Evolutionary conservation across 2,888 invertebrate species (phyloP).

Genomic region (Metopia argyrocephala): DNA sequence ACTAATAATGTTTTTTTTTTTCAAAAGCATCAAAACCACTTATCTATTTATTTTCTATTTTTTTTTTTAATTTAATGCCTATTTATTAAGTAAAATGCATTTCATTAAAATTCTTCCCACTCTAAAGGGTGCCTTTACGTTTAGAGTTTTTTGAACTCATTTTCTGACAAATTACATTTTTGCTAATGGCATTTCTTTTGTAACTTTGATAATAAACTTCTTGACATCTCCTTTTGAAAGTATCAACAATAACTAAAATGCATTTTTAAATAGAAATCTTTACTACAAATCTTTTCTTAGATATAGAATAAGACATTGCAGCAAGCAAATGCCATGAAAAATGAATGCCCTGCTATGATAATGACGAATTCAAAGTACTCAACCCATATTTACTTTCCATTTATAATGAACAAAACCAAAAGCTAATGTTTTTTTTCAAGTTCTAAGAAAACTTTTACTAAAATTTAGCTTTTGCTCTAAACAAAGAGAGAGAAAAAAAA

Average conservation of each 20-base stretch:
- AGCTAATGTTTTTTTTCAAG: neutral
- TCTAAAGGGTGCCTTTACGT: too few species aligned
- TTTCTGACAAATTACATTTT: too few species aligned
- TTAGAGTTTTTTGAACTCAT: too few species aligned
- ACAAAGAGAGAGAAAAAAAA: neutral
- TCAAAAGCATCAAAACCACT: too few species aligned
- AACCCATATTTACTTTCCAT: neutral
- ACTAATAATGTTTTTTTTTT: too few species aligned
- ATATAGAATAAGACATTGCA: neutral
- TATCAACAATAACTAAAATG: neutral
- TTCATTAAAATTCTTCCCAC: too few species aligned
- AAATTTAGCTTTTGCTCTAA: conserved; percentile 32
- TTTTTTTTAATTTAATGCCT: too few species aligned
- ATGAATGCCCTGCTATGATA: neutral
- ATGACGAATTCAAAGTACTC: neutral
- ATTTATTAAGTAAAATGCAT: too few species aligned
- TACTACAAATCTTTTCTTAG: neutral
- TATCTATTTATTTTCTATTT: too few species aligned
- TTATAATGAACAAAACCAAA: neutral
- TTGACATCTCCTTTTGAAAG: too few species aligned
- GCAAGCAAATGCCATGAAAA: neutral
- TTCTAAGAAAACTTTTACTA: conserved; percentile 8
- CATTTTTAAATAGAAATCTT: neutral
- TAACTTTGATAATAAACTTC: too few species aligned
- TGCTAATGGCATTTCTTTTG: too few species aligned